phyloP scores from a whole-genome alignment of 1,140 invertebrate genomes.

The Drosophila nigrodunni region DNA sequence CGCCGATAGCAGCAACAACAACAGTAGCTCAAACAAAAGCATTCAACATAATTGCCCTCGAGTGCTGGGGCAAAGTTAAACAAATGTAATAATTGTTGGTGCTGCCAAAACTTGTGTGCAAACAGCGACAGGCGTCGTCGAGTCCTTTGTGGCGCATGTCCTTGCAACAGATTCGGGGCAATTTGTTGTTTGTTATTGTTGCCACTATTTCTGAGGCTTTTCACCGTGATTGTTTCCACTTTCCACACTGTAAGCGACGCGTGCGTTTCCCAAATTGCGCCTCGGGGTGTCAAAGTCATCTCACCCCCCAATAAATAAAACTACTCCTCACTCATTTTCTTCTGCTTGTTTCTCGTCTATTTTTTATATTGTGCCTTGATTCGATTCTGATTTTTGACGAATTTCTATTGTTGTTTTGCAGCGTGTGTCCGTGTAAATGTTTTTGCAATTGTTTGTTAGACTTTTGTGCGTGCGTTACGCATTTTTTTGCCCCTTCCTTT shows the following conservation, averaged over 20 bases:
- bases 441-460: slow-evolving; percentile 79
- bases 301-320: neutral
- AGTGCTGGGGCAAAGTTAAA: slow-evolving; percentile 65
- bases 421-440: slow-evolving; percentile 76
- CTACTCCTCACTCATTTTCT: slow-evolving; percentile 22
- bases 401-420: slow-evolving; percentile 55
- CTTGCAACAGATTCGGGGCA: slow-evolving; percentile 68
- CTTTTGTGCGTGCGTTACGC: slow-evolving; percentile 71
- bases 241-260: slow-evolving; percentile 43
- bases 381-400: slow-evolving; percentile 81
- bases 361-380: slow-evolving; percentile 64
- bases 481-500: slow-evolving; percentile 15
- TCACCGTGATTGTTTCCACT: slow-evolving; percentile 71
- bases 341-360: slow-evolving; percentile 9
- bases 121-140: slow-evolving; percentile 61
- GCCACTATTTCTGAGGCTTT: slow-evolving; percentile 65
- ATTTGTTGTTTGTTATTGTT: slow-evolving; percentile 77
- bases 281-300: slow-evolving; percentile 76
- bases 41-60: slow-evolving; percentile 53
- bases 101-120: slow-evolving; percentile 69
- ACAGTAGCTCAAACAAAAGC: slow-evolving; percentile 42
- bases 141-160: slow-evolving; percentile 48
- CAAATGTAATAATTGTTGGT: slow-evolving; percentile 80
- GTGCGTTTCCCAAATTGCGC: slow-evolving; percentile 68
- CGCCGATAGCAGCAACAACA: slow-evolving; percentile 28